Conservation (phyloP, 2,113 vertebrate genomes). For the Caranx ignobilis region DNA sequence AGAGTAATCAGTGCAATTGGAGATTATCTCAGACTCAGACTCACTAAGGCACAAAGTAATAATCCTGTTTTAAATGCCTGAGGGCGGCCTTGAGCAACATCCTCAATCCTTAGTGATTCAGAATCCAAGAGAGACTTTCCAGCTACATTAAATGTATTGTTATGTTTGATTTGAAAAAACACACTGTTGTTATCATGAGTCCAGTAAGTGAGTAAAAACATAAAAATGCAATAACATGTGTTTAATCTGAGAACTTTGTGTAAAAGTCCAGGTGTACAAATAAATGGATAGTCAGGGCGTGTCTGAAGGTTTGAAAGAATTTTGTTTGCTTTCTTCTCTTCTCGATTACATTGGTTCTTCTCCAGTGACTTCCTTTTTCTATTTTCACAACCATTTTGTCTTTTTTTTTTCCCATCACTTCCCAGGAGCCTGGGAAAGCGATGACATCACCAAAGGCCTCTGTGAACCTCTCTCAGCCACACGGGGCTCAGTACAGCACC, state of each 20-base stretch:
- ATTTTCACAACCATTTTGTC: slow-evolving; percentile 51
- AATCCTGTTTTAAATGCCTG: neutral
- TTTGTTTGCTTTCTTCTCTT: slow-evolving; percentile 44
- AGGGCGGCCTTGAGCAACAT: neutral
- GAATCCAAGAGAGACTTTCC: neutral
- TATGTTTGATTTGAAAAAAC: neutral
- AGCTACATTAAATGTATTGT: neutral
- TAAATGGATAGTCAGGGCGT: slow-evolving; percentile 7
- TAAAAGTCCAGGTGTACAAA: neutral
- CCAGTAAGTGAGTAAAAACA: neutral
- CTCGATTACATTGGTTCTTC: slow-evolving; percentile 33
- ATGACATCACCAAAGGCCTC: slow-evolving; percentile 67
- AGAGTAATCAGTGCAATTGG: neutral
- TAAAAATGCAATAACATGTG: neutral
- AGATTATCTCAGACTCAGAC: neutral
- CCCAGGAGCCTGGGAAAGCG: slow-evolving; percentile 70
- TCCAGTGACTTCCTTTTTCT: slow-evolving; percentile 56
- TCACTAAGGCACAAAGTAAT: neutral
- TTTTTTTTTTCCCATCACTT: slow-evolving; percentile 66
- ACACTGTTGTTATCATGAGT: no score
- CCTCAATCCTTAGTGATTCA: neutral
- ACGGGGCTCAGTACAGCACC: slow-evolving; percentile 23
- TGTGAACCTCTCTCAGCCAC: slow-evolving; percentile 49
- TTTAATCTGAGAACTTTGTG: neutral
- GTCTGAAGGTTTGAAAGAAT: slow-evolving; percentile 28